Evolutionary conservation across 2,797 vertebrate species (phyloP), one percentile per base, ranked within the genome.

Genomic region (Protosalanx chinensis): DNA sequence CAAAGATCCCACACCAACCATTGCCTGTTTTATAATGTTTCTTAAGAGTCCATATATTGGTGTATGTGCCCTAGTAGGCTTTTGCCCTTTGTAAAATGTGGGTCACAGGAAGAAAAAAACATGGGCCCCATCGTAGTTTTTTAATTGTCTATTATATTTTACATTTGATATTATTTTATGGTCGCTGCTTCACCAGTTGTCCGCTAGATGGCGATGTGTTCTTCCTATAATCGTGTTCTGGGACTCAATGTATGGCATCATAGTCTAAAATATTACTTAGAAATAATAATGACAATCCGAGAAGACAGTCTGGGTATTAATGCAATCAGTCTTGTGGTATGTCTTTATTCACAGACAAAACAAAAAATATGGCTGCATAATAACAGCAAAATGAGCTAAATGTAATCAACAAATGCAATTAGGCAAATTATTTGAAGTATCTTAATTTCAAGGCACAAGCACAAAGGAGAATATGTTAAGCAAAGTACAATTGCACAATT

Each of bases 131-230:
- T 10, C 37, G 12, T 16, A 18, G 2, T 16, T 5, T 18, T 1
- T 53, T 16, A 16, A 16, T 18, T 53, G 51, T 53, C 18, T 7
- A 16, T 16, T 53, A 6, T 53, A 53, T 10, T 6, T 4, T 49
- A 3, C 8, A 10, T 53, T 18, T n/a, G 1, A 53, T 6, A 53
- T n/a, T 0, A n/a, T 1, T 15, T 16, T 53, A 18, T 53, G 51
- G 51, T 16, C 13, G 15, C 4, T 18, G 16, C 13, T 53, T 53
- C 51, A 1, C 16, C 18, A 53, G 16, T 15, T 71, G 65, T 71
- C 84, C 88, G 86, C 76, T 77, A 84, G 88, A 72, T 79, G 84
- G 35, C 81, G 83, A 79, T 83, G 79, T 85, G 71, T 56, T 53
- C 76, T 76, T 6, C 59, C 67, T 23, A 2, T 27, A 7, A 23